Percentiles rank a stretch among this genome's conserved stretches.
Conservation (phyloP, 2,888 invertebrate species). For the Abscondita cerata region DNA sequence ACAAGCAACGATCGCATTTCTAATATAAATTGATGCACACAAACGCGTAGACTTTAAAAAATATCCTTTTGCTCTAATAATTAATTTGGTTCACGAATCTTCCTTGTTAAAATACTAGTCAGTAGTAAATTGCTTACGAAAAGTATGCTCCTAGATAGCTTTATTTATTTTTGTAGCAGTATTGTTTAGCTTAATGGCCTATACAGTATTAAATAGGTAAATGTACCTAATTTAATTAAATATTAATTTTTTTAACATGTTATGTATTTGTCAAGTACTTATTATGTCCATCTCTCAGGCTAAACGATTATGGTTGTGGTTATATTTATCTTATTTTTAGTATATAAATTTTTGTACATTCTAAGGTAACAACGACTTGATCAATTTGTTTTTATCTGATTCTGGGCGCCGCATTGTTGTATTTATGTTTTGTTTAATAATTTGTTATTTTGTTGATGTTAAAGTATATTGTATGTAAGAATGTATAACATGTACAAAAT, state of each 20-base stretch:
- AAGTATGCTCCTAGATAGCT: slow-evolving; percentile 21
- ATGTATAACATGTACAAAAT: slow-evolving; percentile 45
- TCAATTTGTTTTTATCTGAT: slow-evolving; percentile 33
- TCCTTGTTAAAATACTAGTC: slow-evolving; percentile 24
- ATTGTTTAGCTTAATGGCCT: slow-evolving; percentile 46
- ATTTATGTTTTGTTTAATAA: not conserved
- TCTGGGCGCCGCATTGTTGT: not conserved
- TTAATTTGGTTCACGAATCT: not conserved
- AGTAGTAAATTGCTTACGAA: slow-evolving; percentile 20
- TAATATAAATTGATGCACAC: not conserved
- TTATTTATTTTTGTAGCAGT: slow-evolving; percentile 40
- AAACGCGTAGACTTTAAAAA: not conserved
- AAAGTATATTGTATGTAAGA: slow-evolving; percentile 26
- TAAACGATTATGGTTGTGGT: slow-evolving; percentile 33
- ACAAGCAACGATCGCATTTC: not conserved
- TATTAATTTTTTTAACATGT: no score
- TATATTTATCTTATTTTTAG: slow-evolving; percentile 11
- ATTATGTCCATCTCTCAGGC: slow-evolving; percentile 37
- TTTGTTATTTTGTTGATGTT: slow-evolving; percentile 9
- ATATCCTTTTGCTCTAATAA: not conserved
- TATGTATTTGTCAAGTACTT: slow-evolving; percentile 41
- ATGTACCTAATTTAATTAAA: slow-evolving; percentile 37
- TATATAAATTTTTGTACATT: slow-evolving; percentile 37
- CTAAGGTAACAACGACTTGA: slow-evolving; percentile 37
- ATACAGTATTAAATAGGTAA: slow-evolving; percentile 42